Evolutionary conservation across 2,888 invertebrate genomes (phyloP).

Genomic region (Drosophila meridionalis): DNA sequence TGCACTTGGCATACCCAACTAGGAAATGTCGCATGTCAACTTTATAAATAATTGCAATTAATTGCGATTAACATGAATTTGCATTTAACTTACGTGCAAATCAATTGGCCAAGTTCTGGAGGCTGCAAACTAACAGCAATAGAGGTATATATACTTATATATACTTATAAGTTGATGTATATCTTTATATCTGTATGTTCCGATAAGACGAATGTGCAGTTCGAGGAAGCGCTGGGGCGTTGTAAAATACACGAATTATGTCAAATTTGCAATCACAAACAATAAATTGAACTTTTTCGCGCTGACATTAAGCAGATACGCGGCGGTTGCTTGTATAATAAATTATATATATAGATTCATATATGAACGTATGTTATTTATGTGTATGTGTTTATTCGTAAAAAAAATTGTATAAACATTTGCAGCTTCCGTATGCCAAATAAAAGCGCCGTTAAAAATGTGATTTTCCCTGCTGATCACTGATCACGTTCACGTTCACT

Average conservation of each 20-base stretch:
- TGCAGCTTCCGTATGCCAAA: conserved; percentile 59
- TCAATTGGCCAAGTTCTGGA: conserved; percentile 33
- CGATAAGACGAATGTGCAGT: conserved; percentile 4
- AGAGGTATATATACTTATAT: background rate
- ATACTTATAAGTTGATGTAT: conserved; percentile 1
- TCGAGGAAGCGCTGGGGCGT: conserved; percentile 14
- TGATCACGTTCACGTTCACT: conserved; percentile 50
- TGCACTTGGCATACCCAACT: conserved; percentile 23
- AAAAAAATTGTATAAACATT: conserved; percentile 36
- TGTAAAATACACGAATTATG: conserved; percentile 67
- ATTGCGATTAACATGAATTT: conserved; percentile 66
- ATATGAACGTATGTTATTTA: background rate
- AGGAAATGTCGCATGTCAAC: conserved; percentile 62
- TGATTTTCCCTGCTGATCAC: conserved; percentile 39
- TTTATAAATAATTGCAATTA: conserved; percentile 67
- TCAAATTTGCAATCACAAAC: conserved; percentile 71
- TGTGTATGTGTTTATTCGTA: background rate
- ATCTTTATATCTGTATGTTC: background rate
- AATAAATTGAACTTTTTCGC: conserved; percentile 59
- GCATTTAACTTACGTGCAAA: conserved; percentile 64
- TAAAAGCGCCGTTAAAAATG: background rate
- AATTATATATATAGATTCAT: conserved; percentile 40
- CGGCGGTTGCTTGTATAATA: conserved; percentile 47
- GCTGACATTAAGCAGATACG: conserved; percentile 69
- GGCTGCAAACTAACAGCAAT: background rate